Conservation (phyloP, 1,140 invertebrate species). For the Drosophila equinoxialis region DNA sequence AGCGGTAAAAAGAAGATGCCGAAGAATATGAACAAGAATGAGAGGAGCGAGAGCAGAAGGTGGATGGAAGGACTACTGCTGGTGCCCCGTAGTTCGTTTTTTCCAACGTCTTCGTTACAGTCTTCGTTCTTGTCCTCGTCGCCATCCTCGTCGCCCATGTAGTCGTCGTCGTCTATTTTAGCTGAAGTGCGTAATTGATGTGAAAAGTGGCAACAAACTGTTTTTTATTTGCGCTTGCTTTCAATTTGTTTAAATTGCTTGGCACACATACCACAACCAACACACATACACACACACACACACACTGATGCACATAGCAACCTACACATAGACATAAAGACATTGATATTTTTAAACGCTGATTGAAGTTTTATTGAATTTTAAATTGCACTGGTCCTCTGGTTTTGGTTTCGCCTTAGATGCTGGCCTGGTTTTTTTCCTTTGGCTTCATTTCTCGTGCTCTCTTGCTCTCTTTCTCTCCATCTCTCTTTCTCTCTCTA, state of each 20-base stretch:
- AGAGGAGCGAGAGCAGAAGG: slow-evolving; percentile 2
- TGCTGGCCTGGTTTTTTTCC: slow-evolving; percentile 31
- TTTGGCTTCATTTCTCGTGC: slow-evolving; percentile 15
- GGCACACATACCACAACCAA: slow-evolving; percentile 48
- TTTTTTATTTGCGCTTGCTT: slow-evolving; percentile 82
- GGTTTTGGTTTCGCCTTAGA: slow-evolving; percentile 22
- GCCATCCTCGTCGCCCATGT: slow-evolving; percentile 20
- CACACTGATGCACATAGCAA: slow-evolving; percentile 25
- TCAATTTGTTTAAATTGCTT: slow-evolving; percentile 82
- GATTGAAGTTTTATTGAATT: slow-evolving; percentile 82
- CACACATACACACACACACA: slow-evolving; percentile 18
- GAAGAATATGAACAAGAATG: slow-evolving; percentile 27
- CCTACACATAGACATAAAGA: slow-evolving; percentile 28
- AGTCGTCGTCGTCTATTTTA: slow-evolving; percentile 70
- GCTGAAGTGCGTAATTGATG: slow-evolving; percentile 81
- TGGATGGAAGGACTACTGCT: slow-evolving; percentile 31
- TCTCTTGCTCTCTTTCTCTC: slow-evolving; percentile 11
- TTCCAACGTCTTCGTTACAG: slow-evolving; percentile 34
- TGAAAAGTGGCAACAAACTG: slow-evolving; percentile 82
- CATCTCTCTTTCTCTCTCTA: slow-evolving; percentile 8
- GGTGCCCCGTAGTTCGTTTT: slow-evolving; percentile 35
- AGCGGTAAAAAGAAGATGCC: slow-evolving; percentile 27
- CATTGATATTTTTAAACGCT: slow-evolving; percentile 63
- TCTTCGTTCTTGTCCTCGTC: slow-evolving; percentile 24
- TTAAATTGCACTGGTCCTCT: slow-evolving; percentile 66